A percentile compares a stretch with the other conserved stretches of the same genome.
These are phyloP conservation scores for Druceiella hillmani DNA, from an alignment of 2,888 invertebrate species.

Conservation along the genomic window DNA sequence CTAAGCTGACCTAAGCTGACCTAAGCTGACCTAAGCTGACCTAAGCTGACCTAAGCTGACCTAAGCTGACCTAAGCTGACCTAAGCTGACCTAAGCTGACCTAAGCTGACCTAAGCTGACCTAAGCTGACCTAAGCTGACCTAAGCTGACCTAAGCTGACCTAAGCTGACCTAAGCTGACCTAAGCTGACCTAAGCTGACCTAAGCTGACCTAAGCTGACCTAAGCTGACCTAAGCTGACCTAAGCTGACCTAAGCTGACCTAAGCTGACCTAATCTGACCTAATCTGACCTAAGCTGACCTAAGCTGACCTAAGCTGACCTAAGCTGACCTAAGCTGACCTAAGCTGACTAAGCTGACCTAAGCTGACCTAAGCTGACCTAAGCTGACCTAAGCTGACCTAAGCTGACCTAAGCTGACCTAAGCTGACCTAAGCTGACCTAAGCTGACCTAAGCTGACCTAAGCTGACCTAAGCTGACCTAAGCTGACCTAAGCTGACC, in stretches of 20 bases:
- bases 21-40: constrained; percentile 7
- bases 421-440: neutral
- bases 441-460: neutral
- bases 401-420: constrained; percentile 3
- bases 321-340: constrained; percentile 7
- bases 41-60: constrained; percentile 7
- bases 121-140: constrained; percentile 6
- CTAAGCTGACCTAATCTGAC: constrained; percentile 6
- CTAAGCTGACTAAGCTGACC: constrained; percentile 6
- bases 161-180: constrained; percentile 6
- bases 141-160: constrained; percentile 7
- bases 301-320: constrained; percentile 7
- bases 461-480: neutral
- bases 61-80: constrained; percentile 7
- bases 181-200: constrained; percentile 7
- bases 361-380: constrained; percentile 7
- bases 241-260: constrained; percentile 7
- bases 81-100: constrained; percentile 7
- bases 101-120: constrained; percentile 6
- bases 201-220: constrained; percentile 7
- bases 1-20: constrained; percentile 3
- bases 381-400: constrained; percentile 7
- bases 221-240: constrained; percentile 6
- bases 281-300: constrained; percentile 4
- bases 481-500: neutral